phyloP scores from a whole-genome alignment of 37 sponge, comb jelly and placozoan species.

The Axinella damicornis region DNA sequence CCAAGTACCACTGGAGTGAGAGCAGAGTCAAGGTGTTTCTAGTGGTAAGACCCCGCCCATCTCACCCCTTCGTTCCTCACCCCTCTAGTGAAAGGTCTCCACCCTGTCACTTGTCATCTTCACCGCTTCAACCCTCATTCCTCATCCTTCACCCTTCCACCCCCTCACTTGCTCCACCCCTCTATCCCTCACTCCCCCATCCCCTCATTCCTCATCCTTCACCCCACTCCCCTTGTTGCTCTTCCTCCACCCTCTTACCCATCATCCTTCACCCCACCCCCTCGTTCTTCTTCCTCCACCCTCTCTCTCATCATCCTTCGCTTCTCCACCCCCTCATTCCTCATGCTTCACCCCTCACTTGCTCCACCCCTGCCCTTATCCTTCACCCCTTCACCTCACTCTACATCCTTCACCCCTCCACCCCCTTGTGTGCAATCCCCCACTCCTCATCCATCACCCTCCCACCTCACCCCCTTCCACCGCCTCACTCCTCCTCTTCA shows the following conservation, averaged over 20 bases:
- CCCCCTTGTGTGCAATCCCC: neutral
- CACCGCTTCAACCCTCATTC: constrained; percentile 12
- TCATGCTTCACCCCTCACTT: neutral
- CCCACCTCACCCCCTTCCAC: too few species aligned
- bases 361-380: neutral
- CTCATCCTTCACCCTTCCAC: constrained; percentile 30
- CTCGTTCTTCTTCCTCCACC: neutral
- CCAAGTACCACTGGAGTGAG: constrained; percentile 94
- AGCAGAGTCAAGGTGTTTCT: constrained; percentile 55
- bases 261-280: too few species aligned
- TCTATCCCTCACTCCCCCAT: neutral
- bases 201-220: neutral
- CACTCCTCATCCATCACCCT: neutral
- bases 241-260: neutral
- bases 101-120: neutral
- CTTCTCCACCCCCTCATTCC: neutral
- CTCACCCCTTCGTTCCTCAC: constrained; percentile 10
- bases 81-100: too few species aligned
- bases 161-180: constrained; percentile 23
- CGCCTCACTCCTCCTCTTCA: too few species aligned
- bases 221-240: neutral
- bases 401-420: neutral
- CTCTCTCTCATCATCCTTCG: neutral
- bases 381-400: neutral
- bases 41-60: constrained; percentile 65